These are phyloP conservation scores for Nomada ferruginata DNA, from an alignment of 2,888 invertebrate species.

Conservation along the genomic window DNA sequence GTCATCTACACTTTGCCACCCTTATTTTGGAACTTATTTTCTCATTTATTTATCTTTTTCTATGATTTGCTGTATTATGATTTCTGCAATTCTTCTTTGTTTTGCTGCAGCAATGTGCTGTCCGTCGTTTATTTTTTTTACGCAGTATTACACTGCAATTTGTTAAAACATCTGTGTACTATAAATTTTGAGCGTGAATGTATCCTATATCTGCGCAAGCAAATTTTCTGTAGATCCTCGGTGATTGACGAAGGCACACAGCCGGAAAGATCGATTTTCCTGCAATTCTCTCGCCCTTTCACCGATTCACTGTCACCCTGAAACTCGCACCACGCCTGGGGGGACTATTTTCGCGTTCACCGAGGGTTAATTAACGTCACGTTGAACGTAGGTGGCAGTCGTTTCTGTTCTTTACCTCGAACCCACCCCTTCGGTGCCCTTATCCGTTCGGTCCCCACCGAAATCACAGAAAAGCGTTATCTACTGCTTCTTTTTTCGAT, in stretches of 20 bases:
- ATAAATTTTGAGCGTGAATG: too few species aligned
- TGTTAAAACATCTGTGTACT: too few species aligned
- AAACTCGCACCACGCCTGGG: constrained; percentile 20
- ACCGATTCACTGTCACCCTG: constrained; percentile 16
- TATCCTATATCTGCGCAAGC: background rate
- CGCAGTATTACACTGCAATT: too few species aligned
- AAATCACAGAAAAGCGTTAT: constrained; percentile 49
- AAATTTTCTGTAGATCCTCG: constrained; percentile 2
- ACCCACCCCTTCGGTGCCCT: background rate
- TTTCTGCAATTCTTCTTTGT: too few species aligned
- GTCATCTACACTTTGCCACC: too few species aligned
- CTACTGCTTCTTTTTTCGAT: constrained; percentile 41
- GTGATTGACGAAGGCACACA: constrained; percentile 3
- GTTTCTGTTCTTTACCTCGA: background rate
- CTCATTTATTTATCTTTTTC: too few species aligned
- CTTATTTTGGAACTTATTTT: too few species aligned
- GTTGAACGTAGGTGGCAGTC: constrained; percentile 31
- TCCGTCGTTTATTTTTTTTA: too few species aligned
- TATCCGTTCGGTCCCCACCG: background rate
- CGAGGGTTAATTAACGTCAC: constrained; percentile 65
- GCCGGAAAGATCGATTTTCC: constrained; percentile 22
- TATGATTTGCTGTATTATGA: too few species aligned
- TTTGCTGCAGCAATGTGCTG: too few species aligned
- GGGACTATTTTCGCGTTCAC: constrained; percentile 23
- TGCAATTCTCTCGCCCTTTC: constrained; percentile 5